Evolutionary conservation across 2,113 vertebrate species (phyloP), one percentile per base, ranked within the genome.

Genomic region (Zosterops lateralis): DNA sequence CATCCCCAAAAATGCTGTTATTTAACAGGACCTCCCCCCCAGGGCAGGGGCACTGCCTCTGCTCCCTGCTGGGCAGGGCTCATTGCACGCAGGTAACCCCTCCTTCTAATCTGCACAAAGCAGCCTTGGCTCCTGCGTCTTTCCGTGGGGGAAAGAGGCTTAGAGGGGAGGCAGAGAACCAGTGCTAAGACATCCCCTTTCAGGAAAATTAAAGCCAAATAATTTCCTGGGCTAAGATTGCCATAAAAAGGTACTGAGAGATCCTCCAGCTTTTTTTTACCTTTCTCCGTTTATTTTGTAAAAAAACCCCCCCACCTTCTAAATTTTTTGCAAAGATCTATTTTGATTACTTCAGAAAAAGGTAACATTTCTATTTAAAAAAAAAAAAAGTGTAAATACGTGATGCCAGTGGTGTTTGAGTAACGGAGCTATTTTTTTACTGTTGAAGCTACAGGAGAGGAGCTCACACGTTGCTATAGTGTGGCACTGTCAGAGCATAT

Each of bases 281-380:
- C 87, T 87, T 87, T 84, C 79, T 80, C 92, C 61, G 7, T 97
- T 97, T 74, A 34, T 97, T 98, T 98, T 98, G 78, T 98, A 97
- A 93, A 92, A 96, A 21, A 44, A 44, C 10, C 18, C 7, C 75
- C 96, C 97, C 93, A 38, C 96, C 42, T 92, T 96, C 97, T 96
- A 96, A 97, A 96, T 89, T 98, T 98, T 96, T 97, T 97, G 97
- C 97, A 97, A 97, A 98, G 94, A 96, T 98, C 48, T 98, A 98
- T 98, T 98, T 98, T 98, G 97, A 97, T 97, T 98, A 98, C 93
- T 97, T 94, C 95, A 93, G 87, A 94, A 94, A 94, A 87, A 96
- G 88, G 94, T 93, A 97, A 96, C 73, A 25, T 97, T 98, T 98
- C 97, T 98, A 98, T 98, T 97, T 97, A 96, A 98, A 97, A 96